These are phyloP conservation scores for Phytoseiulus persimilis DNA, from an alignment of 2,888 invertebrate genomes.

Conservation along the genomic window DNA sequence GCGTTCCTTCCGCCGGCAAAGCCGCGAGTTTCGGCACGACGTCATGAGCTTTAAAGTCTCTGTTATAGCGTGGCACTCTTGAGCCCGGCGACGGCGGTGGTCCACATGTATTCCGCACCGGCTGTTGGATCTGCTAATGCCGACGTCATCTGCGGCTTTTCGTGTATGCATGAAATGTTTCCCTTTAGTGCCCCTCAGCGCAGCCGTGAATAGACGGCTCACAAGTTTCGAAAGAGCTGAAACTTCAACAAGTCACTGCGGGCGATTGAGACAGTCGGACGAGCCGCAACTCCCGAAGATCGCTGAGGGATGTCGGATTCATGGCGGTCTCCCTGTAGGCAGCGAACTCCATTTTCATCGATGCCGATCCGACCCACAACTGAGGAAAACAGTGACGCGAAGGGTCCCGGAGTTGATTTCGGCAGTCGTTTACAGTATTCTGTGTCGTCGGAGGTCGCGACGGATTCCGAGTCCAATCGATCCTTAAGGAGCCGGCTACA, in stretches of 20 bases:
- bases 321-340: too few species aligned
- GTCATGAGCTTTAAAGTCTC: neutral
- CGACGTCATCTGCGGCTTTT: neutral
- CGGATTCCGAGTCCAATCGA: too few species aligned
- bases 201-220: neutral
- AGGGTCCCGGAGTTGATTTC: too few species aligned
- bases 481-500: too few species aligned
- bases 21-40: neutral
- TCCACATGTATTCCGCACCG: neutral
- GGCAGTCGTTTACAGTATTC: too few species aligned
- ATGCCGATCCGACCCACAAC: too few species aligned
- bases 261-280: neutral
- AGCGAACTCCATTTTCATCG: too few species aligned
- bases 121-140: neutral
- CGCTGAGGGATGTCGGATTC: neutral
- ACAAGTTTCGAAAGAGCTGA: neutral
- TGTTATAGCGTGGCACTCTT: neutral
- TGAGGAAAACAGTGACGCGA: too few species aligned
- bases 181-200: slow-evolving; percentile 36
- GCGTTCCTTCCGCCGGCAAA: neutral
- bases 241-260: neutral
- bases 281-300: neutral
- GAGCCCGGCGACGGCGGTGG: neutral
- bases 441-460: too few species aligned
- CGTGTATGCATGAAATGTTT: slow-evolving; percentile 37